A percentile compares a stretch with the other conserved stretches of the same genome.
Evolutionary conservation across 2,113 vertebrate genomes (phyloP).

Genomic region (Tupaia tana): DNA sequence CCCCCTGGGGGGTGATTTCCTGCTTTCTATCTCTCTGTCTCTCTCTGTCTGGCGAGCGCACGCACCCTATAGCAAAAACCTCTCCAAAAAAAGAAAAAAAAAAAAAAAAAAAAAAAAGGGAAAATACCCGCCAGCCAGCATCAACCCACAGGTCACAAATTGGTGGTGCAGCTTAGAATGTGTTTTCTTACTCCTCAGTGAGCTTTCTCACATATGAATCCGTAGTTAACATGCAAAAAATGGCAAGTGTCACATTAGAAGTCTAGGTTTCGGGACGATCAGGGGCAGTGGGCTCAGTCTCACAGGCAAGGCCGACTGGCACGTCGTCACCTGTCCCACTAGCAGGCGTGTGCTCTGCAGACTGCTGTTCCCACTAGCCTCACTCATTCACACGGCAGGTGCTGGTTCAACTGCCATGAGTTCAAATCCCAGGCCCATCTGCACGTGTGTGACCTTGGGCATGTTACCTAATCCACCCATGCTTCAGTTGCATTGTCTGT

Average conservation of each 20-base stretch:
- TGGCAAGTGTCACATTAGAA: background rate
- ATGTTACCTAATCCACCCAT: background rate
- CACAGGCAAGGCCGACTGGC: background rate
- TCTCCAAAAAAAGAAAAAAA: too few species aligned
- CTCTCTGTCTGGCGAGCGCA: too few species aligned
- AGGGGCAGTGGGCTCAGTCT: background rate
- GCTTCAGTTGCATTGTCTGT: background rate
- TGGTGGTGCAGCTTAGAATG: background rate
- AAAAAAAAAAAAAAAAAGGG: too few species aligned
- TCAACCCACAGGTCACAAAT: background rate
- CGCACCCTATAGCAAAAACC: too few species aligned
- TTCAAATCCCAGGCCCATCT: background rate
- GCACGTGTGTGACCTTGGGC: background rate
- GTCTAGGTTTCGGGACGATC: background rate
- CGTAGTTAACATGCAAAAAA: background rate
- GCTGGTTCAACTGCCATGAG: background rate
- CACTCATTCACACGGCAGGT: background rate
- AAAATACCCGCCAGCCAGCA: background rate
- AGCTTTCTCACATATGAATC: background rate
- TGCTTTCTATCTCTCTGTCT: too few species aligned
- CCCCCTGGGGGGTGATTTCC: too few species aligned
- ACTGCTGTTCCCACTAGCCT: accelerated
- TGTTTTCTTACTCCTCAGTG: background rate
- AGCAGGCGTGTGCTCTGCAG: background rate
- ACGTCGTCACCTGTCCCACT: too few species aligned